Evolutionary conservation across 2,113 vertebrate species (phyloP), one percentile per base, ranked within the genome.

Genomic region (Catharus minimus): DNA sequence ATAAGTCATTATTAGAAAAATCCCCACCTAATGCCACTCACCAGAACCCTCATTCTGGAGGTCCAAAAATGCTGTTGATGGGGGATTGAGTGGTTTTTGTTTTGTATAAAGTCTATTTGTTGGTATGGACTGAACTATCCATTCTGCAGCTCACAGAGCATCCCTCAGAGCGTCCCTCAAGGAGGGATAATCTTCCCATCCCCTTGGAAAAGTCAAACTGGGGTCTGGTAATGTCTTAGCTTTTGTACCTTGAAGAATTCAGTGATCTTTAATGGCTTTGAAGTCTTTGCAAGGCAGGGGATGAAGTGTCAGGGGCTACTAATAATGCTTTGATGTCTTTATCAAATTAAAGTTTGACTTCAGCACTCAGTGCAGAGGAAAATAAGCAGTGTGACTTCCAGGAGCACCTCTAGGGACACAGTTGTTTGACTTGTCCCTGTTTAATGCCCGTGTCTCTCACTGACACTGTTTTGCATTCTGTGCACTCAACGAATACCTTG

Each of bases 261-360:
- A 5, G 10, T 12, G 52, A 62, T 33, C 1, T 7, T 49, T 57
- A 44, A 14, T 32, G 0, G 0, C 66, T 76, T 33, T 1, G 0
- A 74, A 74, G 38, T 24, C 57, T 44, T 90, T 65, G 32, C 8
- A 9, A 57, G 32, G 20, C 36, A 90, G 12, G 11, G 17, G 13
- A 77, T 36, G 17, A 77, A 53, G 71, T 20, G 39, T 53, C 46
- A 67, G 36, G 27, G 6, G 2, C 10, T 27, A 8, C 49, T 67
- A 58, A 28, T 8, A 50, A 27, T 0, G 33, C 50, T 89, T 67
- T 53, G 32, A 50, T 90, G 58, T 78, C 56, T 85, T 47, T 82
- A 47, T 74, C 5, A 11, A 58, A 67, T 85, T 73, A 28, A 46
- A 55, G 27, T 49, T 66, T 67, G 64, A 71, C 55, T 73, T 66